Evolutionary conservation across 2,797 vertebrate species (phyloP).

Genomic region (Sebastes ruberrimus): DNA sequence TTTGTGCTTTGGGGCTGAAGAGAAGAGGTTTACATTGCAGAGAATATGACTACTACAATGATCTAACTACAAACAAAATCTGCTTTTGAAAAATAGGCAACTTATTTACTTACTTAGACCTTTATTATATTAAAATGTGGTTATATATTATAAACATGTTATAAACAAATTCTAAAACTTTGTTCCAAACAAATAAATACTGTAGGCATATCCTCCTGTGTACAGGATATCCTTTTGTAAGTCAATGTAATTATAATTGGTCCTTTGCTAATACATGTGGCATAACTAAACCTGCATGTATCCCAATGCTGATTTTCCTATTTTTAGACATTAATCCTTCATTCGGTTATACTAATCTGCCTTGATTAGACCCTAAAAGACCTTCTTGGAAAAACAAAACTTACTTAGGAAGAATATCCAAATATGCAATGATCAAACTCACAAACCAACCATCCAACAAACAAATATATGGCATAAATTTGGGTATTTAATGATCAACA

Average conservation of each 20-base stretch:
- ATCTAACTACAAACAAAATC: not conserved
- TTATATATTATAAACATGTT: not conserved
- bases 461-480: not conserved
- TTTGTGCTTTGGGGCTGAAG: not conserved
- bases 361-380: not conserved
- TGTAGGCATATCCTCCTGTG: not conserved
- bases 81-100: not conserved
- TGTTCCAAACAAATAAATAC: not conserved
- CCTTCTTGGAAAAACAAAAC: not conserved
- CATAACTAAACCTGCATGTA: not conserved
- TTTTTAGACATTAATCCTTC: conserved; percentile 13
- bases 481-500: not conserved
- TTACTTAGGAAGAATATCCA: not conserved
- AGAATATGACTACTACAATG: not conserved
- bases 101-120: not conserved
- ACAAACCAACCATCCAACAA: not conserved
- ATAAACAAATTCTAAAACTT: not conserved
- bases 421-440: not conserved
- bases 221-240: not conserved
- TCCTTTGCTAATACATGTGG: not conserved
- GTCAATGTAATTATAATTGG: not conserved
- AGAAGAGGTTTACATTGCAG: not conserved
- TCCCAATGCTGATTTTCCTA: not conserved
- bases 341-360: not conserved
- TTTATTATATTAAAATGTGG: not conserved